Evolutionary conservation across 2,888 invertebrate species (phyloP), one percentile per base, ranked within the genome.

Genomic region (Gortyna flavago): DNA sequence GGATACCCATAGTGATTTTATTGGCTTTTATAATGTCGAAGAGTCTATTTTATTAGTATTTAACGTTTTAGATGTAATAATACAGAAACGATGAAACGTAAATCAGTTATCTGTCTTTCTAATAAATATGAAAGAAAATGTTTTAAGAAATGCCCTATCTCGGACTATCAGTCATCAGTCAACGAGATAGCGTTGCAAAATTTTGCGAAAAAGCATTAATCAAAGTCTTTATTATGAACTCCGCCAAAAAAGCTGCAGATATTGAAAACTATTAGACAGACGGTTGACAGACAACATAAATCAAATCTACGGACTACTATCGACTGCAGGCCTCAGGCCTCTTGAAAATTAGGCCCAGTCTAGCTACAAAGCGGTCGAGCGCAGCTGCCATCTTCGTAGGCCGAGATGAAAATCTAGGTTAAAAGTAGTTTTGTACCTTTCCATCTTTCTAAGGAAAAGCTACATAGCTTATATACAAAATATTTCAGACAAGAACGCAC

Each of bases 341-440:
- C 78, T 77, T 77, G 75, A 83, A 83, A 85, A 85, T 85, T 85
- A 87, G 78, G 69, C 76, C 79, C 81, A 76, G 69, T 77, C 79
- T 84, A 76, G 64, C 76, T 74, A 72, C 76, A 77, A 80, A 83
- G 77, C 82, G 51, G 75, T 89, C 85, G 84, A 90, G 89, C 84
- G 87, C 87, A 87, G 85, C 88, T 87, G 88, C 78, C 87, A 85
- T 88, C 89, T 87, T 79, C 75, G 77, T 70, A 81, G 75, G 80
- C 78, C 71, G 76, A 87, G 87, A 78, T 87, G 85, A 85, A 89
- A 88, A 92, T 90, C 86, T 91, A 90, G 91, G 92, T 91, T 91
- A 91, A 89, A 91, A 89, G 88, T 83, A 84, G 83, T 91, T 91
- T 88, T 87, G 84, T 85, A 80, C 73, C 72, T 82, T 68, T 35